phyloP scores from a whole-genome alignment of 2,113 vertebrate genomes.

The Neofelis nebulosa region DNA sequence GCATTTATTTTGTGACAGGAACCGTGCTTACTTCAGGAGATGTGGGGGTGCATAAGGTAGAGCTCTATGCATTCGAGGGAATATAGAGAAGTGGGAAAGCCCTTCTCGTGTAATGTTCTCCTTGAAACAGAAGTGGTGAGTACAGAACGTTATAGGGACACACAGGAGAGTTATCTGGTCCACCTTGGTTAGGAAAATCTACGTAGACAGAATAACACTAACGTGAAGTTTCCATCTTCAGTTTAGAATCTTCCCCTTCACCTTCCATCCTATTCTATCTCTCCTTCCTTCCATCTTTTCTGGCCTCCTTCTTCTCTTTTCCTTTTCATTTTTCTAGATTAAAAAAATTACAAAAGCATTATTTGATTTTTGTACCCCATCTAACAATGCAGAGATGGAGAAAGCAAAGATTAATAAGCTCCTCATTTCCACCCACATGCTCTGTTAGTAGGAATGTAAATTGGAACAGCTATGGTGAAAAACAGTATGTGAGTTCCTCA shows the following conservation, averaged over 20 bases:
- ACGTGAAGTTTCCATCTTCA: neutral
- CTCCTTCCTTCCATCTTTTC: neutral
- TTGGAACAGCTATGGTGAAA: neutral
- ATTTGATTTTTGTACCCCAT: neutral
- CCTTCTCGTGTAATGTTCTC: neutral
- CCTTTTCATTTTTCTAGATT: neutral
- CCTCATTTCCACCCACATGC: neutral
- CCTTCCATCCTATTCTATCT: too few species aligned
- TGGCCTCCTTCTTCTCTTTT: neutral
- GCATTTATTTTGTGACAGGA: neutral
- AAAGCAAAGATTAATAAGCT: neutral
- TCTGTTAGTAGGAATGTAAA: neutral
- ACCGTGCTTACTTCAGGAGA: neutral
- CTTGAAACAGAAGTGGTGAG: neutral
- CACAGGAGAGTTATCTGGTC: neutral
- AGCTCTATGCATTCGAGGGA: neutral
- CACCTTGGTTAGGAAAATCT: neutral
- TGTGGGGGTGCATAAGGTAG: neutral
- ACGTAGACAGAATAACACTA: neutral
- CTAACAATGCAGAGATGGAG: neutral
- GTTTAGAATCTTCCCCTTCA: neutral
- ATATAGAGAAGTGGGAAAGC: neutral
- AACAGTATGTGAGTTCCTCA: neutral
- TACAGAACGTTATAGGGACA: neutral
- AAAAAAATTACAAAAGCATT: neutral